A percentile compares a stretch with the other conserved stretches of the same genome.
These are phyloP conservation scores for Halichoeres trimaculatus DNA, from an alignment of 2,113 vertebrate species.

Conservation along the genomic window DNA sequence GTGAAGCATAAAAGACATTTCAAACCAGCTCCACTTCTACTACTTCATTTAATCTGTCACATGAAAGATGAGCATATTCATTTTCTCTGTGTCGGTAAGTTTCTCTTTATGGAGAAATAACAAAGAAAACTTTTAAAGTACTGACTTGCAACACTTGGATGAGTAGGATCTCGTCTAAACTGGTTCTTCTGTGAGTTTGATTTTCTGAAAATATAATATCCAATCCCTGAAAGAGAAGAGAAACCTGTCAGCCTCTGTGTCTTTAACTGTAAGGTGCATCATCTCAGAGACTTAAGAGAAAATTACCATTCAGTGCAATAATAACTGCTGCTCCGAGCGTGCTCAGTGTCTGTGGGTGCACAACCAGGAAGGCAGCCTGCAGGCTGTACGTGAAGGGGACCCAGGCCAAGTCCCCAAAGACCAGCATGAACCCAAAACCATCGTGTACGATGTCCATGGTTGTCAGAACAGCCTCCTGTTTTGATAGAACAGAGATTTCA, in stretches of 20 bases:
- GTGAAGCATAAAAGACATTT: slow-evolving; percentile 6
- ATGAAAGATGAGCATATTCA: neutral
- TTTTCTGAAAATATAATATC: slow-evolving; percentile 90
- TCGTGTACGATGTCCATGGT: slow-evolving; percentile 94
- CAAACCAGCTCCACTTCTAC: neutral
- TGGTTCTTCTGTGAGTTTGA: slow-evolving; percentile 94
- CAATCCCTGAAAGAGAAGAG: slow-evolving; percentile 78
- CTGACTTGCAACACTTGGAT: slow-evolving; percentile 86
- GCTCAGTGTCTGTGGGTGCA: slow-evolving; percentile 86
- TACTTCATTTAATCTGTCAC: neutral
- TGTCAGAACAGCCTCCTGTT: slow-evolving; percentile 89
- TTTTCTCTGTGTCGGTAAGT: neutral
- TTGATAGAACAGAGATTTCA: neutral
- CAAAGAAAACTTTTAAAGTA: neutral
- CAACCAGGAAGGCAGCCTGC: slow-evolving; percentile 88
- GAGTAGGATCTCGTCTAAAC: slow-evolving; percentile 89
- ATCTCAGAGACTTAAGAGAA: neutral
- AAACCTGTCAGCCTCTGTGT: neutral
- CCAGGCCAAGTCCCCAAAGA: slow-evolving; percentile 91
- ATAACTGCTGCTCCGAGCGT: slow-evolving; percentile 75
- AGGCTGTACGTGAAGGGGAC: slow-evolving; percentile 92
- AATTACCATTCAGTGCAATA: slow-evolving; percentile 86
- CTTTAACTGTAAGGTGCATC: neutral
- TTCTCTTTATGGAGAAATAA: neutral
- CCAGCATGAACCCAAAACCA: slow-evolving; percentile 94